A percentile compares a stretch with the other conserved stretches of the same genome.
Evolutionary conservation across 2,888 invertebrate genomes (phyloP).

Genomic region (Oscheius sp.): DNA sequence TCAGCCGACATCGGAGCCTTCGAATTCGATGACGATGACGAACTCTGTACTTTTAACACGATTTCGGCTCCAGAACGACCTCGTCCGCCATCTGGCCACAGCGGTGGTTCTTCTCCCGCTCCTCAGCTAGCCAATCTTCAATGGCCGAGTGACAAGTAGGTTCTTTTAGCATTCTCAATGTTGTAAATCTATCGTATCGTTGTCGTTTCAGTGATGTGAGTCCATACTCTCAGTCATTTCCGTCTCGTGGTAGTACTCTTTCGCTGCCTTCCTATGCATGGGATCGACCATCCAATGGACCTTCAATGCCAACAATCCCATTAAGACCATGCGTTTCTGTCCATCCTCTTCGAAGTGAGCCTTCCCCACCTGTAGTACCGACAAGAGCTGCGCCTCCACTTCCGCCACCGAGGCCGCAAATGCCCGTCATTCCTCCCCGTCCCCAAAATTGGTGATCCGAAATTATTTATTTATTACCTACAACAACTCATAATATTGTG

Average conservation of each 20-base stretch:
- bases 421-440: conserved; percentile 54
- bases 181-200: conserved; percentile 21
- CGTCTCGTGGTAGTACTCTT: conserved; percentile 40
- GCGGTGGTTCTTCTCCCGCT: conserved; percentile 40
- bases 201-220: conserved; percentile 32
- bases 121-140: conserved; percentile 45
- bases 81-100: conserved; percentile 54
- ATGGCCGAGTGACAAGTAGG: conserved; percentile 44
- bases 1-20: conserved; percentile 38
- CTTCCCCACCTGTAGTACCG: conserved; percentile 39
- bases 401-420: conserved; percentile 53
- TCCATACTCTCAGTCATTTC: conserved; percentile 45
- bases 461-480: conserved; percentile 7
- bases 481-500: conserved; percentile 6
- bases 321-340: conserved; percentile 35
- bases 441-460: conserved; percentile 37
- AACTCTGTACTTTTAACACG: conserved; percentile 33
- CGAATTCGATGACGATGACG: conserved; percentile 53
- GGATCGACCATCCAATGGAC: background rate
- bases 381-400: conserved; percentile 53
- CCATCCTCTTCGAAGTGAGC: conserved; percentile 27
- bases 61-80: conserved; percentile 46
- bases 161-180: background rate
- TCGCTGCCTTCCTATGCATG: conserved; percentile 14
- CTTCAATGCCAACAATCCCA: conserved; percentile 21